These are phyloP conservation scores for Platycheirus albimanus DNA, from an alignment of 2,888 invertebrate genomes.

Conservation along the genomic window DNA sequence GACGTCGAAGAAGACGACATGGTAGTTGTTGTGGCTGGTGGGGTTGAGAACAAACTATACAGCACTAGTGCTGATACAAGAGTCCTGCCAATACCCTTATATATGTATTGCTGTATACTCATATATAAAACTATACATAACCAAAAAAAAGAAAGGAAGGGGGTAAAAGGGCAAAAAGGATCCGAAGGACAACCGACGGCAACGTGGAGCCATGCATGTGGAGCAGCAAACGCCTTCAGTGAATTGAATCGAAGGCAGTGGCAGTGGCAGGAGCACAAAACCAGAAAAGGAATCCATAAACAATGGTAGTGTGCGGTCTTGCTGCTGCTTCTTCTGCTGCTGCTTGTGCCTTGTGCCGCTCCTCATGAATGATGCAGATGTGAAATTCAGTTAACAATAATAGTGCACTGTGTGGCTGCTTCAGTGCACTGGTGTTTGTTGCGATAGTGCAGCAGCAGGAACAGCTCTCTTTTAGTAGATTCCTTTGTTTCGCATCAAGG, in stretches of 20 bases:
- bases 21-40: constrained; percentile 17
- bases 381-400: constrained; percentile 73
- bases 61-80: constrained; percentile 54
- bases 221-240: constrained; percentile 66
- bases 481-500: constrained; percentile 64
- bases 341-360: constrained; percentile 37
- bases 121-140: constrained; percentile 14
- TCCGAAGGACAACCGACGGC: constrained; percentile 69
- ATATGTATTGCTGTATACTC: too few species aligned
- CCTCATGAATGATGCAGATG: constrained; percentile 72
- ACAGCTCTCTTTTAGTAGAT: constrained; percentile 42
- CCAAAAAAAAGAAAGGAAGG: constrained; percentile 18
- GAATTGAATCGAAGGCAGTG: constrained; percentile 68
- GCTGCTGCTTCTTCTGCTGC: too few species aligned
- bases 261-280: constrained; percentile 33
- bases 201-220: constrained; percentile 70
- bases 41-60: constrained; percentile 44
- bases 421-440: constrained; percentile 52
- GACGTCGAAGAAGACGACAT: constrained; percentile 46
- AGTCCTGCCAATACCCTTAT: constrained; percentile 46
- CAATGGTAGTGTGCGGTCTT: constrained; percentile 72
- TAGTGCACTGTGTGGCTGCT: constrained; percentile 63
- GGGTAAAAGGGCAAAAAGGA: constrained; percentile 34
- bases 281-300: constrained; percentile 69
- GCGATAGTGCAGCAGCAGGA: constrained; percentile 43